Conservation (phyloP, 2,888 invertebrate genomes). For the Slavum lentiscoides region DNA sequence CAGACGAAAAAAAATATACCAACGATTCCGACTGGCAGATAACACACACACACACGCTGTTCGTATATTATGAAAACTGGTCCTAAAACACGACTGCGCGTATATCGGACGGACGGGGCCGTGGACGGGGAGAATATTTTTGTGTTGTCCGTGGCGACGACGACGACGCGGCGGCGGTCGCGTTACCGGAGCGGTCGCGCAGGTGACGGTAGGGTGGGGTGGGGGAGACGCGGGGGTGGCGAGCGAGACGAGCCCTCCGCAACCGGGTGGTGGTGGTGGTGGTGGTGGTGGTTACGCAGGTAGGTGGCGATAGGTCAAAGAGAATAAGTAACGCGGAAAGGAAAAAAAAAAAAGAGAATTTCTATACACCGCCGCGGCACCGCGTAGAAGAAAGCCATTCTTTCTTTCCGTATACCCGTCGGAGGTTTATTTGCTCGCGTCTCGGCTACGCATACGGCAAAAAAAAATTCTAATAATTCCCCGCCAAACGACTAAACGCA, state of each 20-base stretch:
- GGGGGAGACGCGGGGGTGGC: neutral
- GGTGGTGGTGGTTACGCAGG: constrained; percentile 15
- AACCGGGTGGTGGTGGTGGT: constrained; percentile 32
- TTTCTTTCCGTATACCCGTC: too few relatives aligned
- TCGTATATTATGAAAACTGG: constrained; percentile 36
- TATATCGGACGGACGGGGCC: constrained; percentile 15
- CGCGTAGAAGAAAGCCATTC: too few relatives aligned
- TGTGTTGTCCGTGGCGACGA: neutral
- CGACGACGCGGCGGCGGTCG: neutral
- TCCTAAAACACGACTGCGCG: constrained; percentile 46
- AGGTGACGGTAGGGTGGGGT: neutral
- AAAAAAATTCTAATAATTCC: too few relatives aligned
- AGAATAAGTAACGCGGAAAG: too few relatives aligned
- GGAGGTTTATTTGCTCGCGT: too few relatives aligned
- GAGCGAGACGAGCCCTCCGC: constrained; percentile 8
- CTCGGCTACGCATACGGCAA: too few relatives aligned
- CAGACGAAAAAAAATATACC: constrained; percentile 48
- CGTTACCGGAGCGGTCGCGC: neutral
- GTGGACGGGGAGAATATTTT: neutral
- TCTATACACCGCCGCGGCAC: too few relatives aligned
- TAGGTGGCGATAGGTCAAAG: constrained; percentile 6
- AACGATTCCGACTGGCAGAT: constrained; percentile 52
- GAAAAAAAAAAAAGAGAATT: neutral
- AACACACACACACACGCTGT: constrained; percentile 30
- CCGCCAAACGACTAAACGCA: too few relatives aligned